phyloP scores from a whole-genome alignment of 2,113 vertebrate species.

The Nyctibius bracteatus region DNA sequence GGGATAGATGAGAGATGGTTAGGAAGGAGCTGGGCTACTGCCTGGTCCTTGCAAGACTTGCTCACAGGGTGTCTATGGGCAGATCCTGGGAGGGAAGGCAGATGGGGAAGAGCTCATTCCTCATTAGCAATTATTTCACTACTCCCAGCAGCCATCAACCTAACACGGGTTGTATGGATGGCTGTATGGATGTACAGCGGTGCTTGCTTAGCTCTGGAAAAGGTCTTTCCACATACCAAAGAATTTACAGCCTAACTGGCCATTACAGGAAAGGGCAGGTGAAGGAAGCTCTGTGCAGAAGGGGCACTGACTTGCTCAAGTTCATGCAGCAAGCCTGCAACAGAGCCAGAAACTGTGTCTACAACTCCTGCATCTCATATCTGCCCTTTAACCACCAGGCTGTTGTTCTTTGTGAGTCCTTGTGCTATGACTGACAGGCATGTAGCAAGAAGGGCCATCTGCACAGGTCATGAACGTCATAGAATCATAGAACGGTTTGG shows the following conservation, averaged over 20 bases:
- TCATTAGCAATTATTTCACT: background rate
- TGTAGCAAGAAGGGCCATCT: background rate
- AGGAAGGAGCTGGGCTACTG: background rate
- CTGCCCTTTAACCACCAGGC: background rate
- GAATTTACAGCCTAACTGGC: background rate
- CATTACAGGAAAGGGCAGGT: background rate
- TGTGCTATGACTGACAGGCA: background rate
- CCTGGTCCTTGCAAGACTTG: background rate
- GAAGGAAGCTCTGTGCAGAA: background rate
- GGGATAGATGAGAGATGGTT: background rate
- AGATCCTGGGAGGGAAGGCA: background rate
- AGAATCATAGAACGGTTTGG: too few relatives aligned
- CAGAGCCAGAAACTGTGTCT: background rate
- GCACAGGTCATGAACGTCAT: background rate
- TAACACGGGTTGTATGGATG: fast-evolving
- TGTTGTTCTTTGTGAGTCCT: background rate
- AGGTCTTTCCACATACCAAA: background rate
- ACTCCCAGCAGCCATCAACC: background rate
- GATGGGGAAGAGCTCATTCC: background rate
- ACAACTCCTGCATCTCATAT: background rate
- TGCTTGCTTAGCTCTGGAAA: background rate
- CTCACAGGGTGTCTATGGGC: background rate
- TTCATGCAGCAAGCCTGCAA: background rate
- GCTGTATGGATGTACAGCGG: background rate
- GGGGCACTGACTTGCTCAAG: background rate